Conservation (phyloP, 2,888 invertebrate genomes). For the Alloplasta piceator region DNA sequence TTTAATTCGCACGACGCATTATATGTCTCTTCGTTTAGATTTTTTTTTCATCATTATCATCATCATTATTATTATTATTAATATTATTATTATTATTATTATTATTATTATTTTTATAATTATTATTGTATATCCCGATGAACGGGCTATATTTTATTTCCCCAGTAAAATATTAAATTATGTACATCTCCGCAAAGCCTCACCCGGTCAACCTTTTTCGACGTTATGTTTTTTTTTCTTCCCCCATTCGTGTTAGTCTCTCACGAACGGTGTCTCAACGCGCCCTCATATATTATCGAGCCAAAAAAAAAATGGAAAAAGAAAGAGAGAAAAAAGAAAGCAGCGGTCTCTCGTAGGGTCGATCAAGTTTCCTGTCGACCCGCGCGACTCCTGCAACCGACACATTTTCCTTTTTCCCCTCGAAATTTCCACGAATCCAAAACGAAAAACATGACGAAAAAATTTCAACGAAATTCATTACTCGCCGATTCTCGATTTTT, state of each 20-base stretch:
- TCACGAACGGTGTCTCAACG: slow-evolving; percentile 51
- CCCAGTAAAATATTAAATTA: slow-evolving; percentile 77
- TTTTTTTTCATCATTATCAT: slow-evolving; percentile 40
- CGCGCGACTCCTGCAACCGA: slow-evolving; percentile 78
- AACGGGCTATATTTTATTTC: slow-evolving; percentile 56
- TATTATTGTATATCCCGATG: slow-evolving; percentile 56
- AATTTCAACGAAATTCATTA: slow-evolving; percentile 49
- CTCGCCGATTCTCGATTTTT: slow-evolving; percentile 48
- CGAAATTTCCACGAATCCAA: slow-evolving; percentile 23
- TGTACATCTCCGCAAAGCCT: slow-evolving; percentile 77
- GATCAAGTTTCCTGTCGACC: slow-evolving; percentile 63
- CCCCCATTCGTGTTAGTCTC: slow-evolving; percentile 34
- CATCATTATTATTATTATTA: slow-evolving; percentile 37
- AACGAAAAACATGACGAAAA: slow-evolving; percentile 27
- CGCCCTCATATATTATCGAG: slow-evolving; percentile 55
- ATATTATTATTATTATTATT: slow-evolving; percentile 42
- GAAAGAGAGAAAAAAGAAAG: slow-evolving; percentile 46
- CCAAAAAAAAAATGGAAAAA: slow-evolving; percentile 49
- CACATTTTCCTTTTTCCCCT: slow-evolving; percentile 67
- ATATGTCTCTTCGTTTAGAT: slow-evolving; percentile 62
- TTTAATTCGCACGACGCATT: slow-evolving; percentile 64
- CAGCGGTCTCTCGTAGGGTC: slow-evolving; percentile 46
- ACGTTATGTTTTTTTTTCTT: slow-evolving; percentile 49
- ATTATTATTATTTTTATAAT: slow-evolving; percentile 51
- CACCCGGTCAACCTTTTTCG: slow-evolving; percentile 54